Base-by-base conservation (phyloP, 2,113 vertebrate species). In the Rhabdomys dilectus region DNA sequence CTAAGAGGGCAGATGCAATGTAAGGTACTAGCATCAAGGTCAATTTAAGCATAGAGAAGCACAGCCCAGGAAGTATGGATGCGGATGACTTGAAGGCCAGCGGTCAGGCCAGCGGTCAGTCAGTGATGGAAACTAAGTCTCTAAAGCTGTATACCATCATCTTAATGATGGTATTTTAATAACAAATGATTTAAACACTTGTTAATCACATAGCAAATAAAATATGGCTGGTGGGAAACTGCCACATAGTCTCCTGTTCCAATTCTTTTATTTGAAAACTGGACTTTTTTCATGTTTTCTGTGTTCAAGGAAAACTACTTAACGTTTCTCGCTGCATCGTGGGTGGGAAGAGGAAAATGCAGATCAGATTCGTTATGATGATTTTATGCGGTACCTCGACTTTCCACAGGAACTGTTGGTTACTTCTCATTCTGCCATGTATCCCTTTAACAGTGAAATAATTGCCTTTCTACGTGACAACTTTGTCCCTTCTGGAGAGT, bases 1-100 rank as follows among this genome's bases (percentile, higher is more conserved):
- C 95, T 39, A 85, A 66, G 86, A 95, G 42, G 76, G 2, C 34
- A 93, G 53, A 88, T 95, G 68, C 73, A 93, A 68, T 93, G 2
- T 26, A 64, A 78, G 8, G 12, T 80, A 34, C 42, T 45, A 51
- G 24, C 51, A 89, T 72, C 48, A 86, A 76, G 19, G 6, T 53
- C 87, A 89, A 42, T 16, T 36, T 91, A 21, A 60, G 24, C 16
- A 62, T 76, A 91, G 93, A 51, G 84, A 76, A 29, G 19, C 13
- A 92, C 95, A 51, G 86, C 86, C 91, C 92, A 91, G 86, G 53
- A 17, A 82, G 68, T 42, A 42, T 92, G 7, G 70, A 1, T 92
- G 85, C 73, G 31, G 22, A 48, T 7, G 77, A 12, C 26, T 94
- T 94, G 62, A 96, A 96, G 89, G 51, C 48, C 48, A 92, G 16